These are phyloP conservation scores for Leistus spinibarbis DNA, from an alignment of 2,888 invertebrate genomes.

Conservation along the genomic window DNA sequence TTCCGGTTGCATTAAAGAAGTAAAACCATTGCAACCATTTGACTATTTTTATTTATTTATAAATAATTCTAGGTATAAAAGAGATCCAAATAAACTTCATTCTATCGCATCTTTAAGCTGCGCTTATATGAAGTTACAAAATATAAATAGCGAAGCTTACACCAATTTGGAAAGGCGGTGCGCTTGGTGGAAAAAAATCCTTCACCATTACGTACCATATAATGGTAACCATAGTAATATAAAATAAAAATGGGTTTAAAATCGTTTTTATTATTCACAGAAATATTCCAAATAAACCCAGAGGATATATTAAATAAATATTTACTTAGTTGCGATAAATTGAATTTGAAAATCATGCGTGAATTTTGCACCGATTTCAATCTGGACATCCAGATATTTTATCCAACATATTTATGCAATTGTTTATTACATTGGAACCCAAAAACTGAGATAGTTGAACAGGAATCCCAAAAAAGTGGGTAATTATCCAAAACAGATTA, in stretches of 20 bases:
- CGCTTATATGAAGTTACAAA: conserved; percentile 4
- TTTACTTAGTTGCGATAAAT: conserved; percentile 15
- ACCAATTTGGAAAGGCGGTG: conserved; percentile 16
- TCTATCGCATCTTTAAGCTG: conserved; percentile 41
- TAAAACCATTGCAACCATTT: conserved; percentile 38
- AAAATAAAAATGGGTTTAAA: neutral
- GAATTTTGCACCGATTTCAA: conserved; percentile 58
- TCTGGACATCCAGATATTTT: conserved; percentile 53
- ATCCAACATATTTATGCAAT: conserved; percentile 53
- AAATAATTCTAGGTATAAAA: conserved; percentile 41
- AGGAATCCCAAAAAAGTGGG: conserved; percentile 44
- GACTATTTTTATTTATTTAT: conserved; percentile 25
- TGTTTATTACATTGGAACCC: conserved; percentile 58
- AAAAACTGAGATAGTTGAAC: conserved; percentile 48
- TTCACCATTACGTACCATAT: conserved; percentile 14
- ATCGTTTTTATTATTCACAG: conserved; percentile 6
- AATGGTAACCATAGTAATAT: conserved; percentile 17
- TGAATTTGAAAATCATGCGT: conserved; percentile 51
- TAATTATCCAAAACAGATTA: neutral
- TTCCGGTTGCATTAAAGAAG: conserved; percentile 43
- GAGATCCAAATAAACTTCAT: conserved; percentile 47
- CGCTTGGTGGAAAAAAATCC: conserved; percentile 29
- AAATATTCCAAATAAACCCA: conserved; percentile 10
- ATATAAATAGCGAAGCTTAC: neutral
- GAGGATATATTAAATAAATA: conserved; percentile 16